Conservation (phyloP, 2,888 invertebrate genomes). For the Asteroscopus sphinx region DNA sequence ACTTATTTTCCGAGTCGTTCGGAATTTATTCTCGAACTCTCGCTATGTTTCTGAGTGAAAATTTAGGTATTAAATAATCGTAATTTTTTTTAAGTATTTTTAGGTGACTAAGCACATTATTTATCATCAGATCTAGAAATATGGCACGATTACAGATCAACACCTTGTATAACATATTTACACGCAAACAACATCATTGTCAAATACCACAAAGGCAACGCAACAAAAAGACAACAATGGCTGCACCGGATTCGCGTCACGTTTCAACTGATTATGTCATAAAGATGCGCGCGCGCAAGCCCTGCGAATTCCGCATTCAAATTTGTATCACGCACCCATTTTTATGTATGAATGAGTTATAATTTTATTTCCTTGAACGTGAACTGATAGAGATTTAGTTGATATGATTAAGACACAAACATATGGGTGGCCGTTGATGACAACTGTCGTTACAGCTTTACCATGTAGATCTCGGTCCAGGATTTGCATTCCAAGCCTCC, state of each 20-base stretch:
- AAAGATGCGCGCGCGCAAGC: conserved; percentile 48
- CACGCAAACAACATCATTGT: conserved; percentile 34
- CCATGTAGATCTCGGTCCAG: too few relatives aligned
- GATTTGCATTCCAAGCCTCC: too few relatives aligned
- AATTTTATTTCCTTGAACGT: conserved; percentile 58
- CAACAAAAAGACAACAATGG: conserved; percentile 46
- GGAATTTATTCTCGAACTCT: too few relatives aligned
- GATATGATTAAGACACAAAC: conserved; percentile 21
- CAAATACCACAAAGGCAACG: conserved; percentile 38
- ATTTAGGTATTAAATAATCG: too few relatives aligned
- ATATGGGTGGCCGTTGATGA: background rate
- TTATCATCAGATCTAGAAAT: too few relatives aligned
- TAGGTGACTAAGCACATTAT: too few relatives aligned
- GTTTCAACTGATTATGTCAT: conserved; percentile 51
- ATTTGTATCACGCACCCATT: conserved; percentile 50
- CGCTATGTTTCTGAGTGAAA: too few relatives aligned
- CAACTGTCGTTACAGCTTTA: too few relatives aligned
- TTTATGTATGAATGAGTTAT: conserved; percentile 35
- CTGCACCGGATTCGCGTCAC: conserved; percentile 50
- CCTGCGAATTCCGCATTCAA: conserved; percentile 52
- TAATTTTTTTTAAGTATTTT: too few relatives aligned
- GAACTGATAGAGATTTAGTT: conserved; percentile 40
- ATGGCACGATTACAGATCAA: too few relatives aligned
- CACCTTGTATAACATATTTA: conserved; percentile 32
- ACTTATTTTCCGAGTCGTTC: too few relatives aligned